A percentile compares a stretch with the other conserved stretches of the same genome.
Evolutionary conservation across 2,797 vertebrate genomes (phyloP).

Genomic region (Thunnus albacares): DNA sequence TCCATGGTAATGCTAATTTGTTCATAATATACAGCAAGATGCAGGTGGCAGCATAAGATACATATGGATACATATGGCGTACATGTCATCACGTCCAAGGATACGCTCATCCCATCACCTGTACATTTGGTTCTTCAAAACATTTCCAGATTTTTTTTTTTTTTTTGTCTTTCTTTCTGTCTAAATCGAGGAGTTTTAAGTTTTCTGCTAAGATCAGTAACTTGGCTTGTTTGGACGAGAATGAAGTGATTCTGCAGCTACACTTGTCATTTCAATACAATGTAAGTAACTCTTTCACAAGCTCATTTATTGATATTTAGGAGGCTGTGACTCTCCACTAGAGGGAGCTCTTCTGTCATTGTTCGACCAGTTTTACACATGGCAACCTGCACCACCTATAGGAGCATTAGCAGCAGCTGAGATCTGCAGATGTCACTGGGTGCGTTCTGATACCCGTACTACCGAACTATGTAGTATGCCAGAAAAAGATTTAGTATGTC

Average conservation of each 20-base stretch:
- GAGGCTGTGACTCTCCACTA: neutral
- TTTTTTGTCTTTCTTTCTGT: neutral
- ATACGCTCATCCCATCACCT: conserved; percentile 19
- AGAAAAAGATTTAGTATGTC: too few relatives aligned
- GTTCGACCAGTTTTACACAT: neutral
- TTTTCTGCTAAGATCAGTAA: neutral
- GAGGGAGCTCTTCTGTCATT: neutral
- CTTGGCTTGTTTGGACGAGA: neutral
- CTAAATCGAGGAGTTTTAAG: neutral
- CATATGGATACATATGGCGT: conserved; percentile 18
- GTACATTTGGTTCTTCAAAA: conserved; percentile 16
- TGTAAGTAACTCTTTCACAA: neutral
- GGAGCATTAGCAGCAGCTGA: neutral
- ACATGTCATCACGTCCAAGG: conserved; percentile 19
- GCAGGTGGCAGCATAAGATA: conserved; percentile 66
- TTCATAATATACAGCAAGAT: conserved; percentile 37
- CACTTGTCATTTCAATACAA: conserved; percentile 27
- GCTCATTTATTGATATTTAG: neutral
- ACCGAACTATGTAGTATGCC: too few relatives aligned
- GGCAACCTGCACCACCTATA: neutral
- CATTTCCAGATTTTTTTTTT: too few relatives aligned
- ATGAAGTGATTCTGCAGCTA: conserved; percentile 14
- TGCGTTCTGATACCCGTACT: too few relatives aligned
- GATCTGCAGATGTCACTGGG: neutral
- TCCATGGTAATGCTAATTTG: conserved; percentile 22